Evolutionary conservation across 2,113 vertebrate genomes (phyloP), one percentile per base, ranked within the genome.

Genomic region (Puntigrus tetrazona): DNA sequence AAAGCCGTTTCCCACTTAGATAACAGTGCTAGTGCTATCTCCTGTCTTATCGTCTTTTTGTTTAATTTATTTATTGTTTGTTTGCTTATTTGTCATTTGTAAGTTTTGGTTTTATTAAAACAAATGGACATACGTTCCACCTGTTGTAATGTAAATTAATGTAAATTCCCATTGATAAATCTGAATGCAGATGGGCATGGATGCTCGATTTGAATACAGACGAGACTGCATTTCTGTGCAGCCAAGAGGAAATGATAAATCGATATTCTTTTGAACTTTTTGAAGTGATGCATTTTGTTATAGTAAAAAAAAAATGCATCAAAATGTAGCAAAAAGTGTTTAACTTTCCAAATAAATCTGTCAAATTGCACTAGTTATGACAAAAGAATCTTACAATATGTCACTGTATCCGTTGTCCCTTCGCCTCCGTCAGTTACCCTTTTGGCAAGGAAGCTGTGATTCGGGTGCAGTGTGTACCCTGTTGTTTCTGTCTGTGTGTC

Each of bases 401-500:
- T 43, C 43, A 43, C 20, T 74, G n/a, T 74, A 47, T 47, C 47
- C 27, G 76, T 22, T 38, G 34, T n/a, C 52, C 52, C 76, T 78
- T 59, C 34, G 2, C 52, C 52, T 78, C 45, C 29, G 52, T 52
- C 74, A 76, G 74, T 50, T 55, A 50, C 36, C 47, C 31, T 59
- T 59, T 78, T 59, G 9, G 3, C 25, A 4, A 79, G 77, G 59
- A 77, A 25, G 86, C 77, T 85, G 88, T 86, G 43, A 76, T 84
- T 90, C 41, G 55, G 77, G 57, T 29, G 41, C 52, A 55, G 52
- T 78, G 31, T 87, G 83, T 82, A 75, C 88, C 78, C 50, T 86
- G 89, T 88, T 79, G 87, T 74, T 80, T 86, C 63, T 87, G 76
- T 87, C 59, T 88, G 85, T 86, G 84, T 89, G 67, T 81, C 85